These are phyloP conservation scores for Acanthiza pusilla DNA, from an alignment of 2,797 vertebrate species.

Conservation along the genomic window DNA sequence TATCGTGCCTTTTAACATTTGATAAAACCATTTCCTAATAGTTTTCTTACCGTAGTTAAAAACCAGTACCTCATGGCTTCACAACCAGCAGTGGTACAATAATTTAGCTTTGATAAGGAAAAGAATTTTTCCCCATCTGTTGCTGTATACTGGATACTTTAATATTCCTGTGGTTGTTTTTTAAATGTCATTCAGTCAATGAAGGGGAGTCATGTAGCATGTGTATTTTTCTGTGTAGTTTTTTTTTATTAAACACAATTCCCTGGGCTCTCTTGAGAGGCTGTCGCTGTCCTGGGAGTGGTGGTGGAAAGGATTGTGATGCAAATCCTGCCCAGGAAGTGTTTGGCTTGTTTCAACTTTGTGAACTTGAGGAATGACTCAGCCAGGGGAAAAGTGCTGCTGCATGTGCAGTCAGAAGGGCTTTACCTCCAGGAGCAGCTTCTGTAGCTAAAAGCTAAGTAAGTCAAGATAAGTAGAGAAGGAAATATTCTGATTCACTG, in stretches of 20 bases:
- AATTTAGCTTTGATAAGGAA: conserved; percentile 5
- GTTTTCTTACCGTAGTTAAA: neutral
- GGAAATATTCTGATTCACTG: neutral
- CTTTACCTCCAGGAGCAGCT: neutral
- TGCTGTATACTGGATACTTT: neutral
- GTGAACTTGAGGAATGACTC: conserved; percentile 10
- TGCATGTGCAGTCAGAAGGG: neutral
- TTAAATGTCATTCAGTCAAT: neutral
- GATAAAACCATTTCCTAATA: neutral
- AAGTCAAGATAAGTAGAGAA: neutral
- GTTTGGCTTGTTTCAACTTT: neutral
- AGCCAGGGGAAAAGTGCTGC: neutral
- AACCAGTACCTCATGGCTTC: neutral
- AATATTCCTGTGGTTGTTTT: neutral
- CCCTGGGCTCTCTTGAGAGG: neutral
- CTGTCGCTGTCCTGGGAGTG: neutral
- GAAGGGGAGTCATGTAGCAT: neutral
- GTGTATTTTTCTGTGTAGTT: neutral
- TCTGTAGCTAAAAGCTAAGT: neutral
- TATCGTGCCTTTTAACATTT: neutral
- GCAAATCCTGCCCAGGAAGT: neutral
- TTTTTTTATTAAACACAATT: neutral
- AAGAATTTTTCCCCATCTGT: neutral
- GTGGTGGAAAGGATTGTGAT: neutral
- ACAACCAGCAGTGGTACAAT: neutral